A percentile compares a stretch with the other conserved stretches of the same genome.
phyloP scores from a whole-genome alignment of 2,888 invertebrate species.

The Rambutsinella grinnellia region DNA sequence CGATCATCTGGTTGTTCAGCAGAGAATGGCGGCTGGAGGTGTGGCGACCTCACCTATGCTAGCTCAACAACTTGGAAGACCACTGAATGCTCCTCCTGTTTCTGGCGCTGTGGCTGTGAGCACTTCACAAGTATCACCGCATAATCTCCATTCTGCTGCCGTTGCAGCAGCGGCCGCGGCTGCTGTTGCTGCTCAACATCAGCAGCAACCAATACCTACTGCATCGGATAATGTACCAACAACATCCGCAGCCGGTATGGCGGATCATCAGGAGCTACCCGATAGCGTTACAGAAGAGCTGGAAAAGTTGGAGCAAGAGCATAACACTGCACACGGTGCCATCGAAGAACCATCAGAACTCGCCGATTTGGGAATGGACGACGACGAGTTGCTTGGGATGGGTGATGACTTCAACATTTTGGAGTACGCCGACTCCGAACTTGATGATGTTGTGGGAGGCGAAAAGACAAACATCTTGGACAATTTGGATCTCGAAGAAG shows the following conservation, averaged over 20 bases:
- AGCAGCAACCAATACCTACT: slow-evolving; percentile 23
- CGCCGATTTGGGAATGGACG: slow-evolving; percentile 86
- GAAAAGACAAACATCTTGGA: slow-evolving; percentile 89
- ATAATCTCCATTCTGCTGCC: slow-evolving; percentile 18
- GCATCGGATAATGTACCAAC: slow-evolving; percentile 14
- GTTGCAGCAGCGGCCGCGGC: slow-evolving; percentile 9
- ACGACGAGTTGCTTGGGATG: slow-evolving; percentile 86
- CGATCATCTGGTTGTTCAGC: slow-evolving; percentile 71
- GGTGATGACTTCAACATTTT: slow-evolving; percentile 95
- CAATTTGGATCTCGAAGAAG: slow-evolving; percentile 85
- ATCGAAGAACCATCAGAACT: slow-evolving; percentile 82
- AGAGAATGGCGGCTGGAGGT: slow-evolving; percentile 35
- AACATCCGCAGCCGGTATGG: slow-evolving; percentile 1
- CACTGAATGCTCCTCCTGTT: slow-evolving; percentile 48
- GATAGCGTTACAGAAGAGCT: slow-evolving; percentile 79
- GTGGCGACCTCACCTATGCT: slow-evolving; percentile 60
- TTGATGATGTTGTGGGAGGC: slow-evolving; percentile 83
- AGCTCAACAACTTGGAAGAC: slow-evolving; percentile 63
- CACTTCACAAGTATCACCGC: slow-evolving; percentile 36
- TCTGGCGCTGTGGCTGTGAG: slow-evolving; percentile 3
- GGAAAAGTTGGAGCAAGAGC: slow-evolving; percentile 79
- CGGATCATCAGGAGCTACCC: slow-evolving; percentile 72
- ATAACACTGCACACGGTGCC: slow-evolving; percentile 70
- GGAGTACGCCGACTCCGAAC: slow-evolving; percentile 94
- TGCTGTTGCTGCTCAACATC: slow-evolving; percentile 10